Percentiles rank a stretch among this genome's conserved stretches.
phyloP scores from a whole-genome alignment of 2,113 vertebrate genomes.

The Oncorhynchus gorbuscha region DNA sequence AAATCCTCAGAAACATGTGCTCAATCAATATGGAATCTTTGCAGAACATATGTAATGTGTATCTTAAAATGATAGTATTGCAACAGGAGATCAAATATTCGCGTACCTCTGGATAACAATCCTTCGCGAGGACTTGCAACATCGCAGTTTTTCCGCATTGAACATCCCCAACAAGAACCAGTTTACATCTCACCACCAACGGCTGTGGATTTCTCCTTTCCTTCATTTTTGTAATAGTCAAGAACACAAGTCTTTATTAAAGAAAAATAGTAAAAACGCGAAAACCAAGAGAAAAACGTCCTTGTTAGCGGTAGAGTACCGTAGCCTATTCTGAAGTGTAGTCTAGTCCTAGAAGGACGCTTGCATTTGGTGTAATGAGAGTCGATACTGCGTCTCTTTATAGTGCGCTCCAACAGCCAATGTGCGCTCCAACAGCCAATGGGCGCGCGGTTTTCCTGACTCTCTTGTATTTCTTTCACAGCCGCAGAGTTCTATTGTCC shows the following conservation, averaged over 20 bases:
- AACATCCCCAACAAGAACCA: slow-evolving; percentile 92
- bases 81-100: neutral
- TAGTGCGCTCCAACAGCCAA: slow-evolving; percentile 67
- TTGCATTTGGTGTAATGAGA: slow-evolving; percentile 65
- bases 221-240: slow-evolving; percentile 76
- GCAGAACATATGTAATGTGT: neutral
- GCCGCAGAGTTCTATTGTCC: slow-evolving; percentile 13
- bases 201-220: slow-evolving; percentile 86
- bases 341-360: slow-evolving; percentile 27
- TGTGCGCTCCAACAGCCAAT: slow-evolving; percentile 70
- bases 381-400: slow-evolving; percentile 65
- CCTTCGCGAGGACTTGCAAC: slow-evolving; percentile 94
- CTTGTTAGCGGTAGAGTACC: neutral
- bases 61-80: slow-evolving; percentile 8
- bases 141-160: slow-evolving; percentile 97
- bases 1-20: too few relatives aligned
- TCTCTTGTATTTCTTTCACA: slow-evolving; percentile 16
- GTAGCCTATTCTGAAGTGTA: neutral
- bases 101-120: slow-evolving; percentile 94
- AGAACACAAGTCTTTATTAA: slow-evolving; percentile 12
- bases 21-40: neutral
- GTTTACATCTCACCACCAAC: slow-evolving; percentile 89
- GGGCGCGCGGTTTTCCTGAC: slow-evolving; percentile 43
- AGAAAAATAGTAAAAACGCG: slow-evolving; percentile 12
- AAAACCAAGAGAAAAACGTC: slow-evolving; percentile 6